Conservation (phyloP, 64 coral and sea anemone species). For the Astreopora myriophthalma region DNA sequence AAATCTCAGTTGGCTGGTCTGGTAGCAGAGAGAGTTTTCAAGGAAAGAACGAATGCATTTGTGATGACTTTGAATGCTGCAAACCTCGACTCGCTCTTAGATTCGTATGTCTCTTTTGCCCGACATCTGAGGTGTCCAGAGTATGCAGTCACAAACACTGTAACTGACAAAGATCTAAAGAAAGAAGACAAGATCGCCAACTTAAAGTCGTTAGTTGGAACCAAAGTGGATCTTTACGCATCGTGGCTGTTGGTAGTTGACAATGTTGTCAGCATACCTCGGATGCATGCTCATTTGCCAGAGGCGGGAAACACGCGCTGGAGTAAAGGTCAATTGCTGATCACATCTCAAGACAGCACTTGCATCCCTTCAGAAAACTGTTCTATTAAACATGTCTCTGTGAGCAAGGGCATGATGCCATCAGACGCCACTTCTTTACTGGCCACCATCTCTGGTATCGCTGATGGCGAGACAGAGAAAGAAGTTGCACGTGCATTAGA, state of each 20-base stretch:
- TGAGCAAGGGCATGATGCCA: constrained; percentile 21
- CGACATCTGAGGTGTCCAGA: constrained; percentile 24
- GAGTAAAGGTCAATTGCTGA: constrained; percentile 52
- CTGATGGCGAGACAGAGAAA: not conserved
- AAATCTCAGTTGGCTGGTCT: constrained; percentile 50
- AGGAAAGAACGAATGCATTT: not conserved
- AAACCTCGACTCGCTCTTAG: constrained; percentile 34
- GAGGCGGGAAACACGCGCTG: constrained; percentile 13
- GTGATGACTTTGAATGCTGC: constrained; percentile 65
- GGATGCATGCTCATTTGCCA: not conserved
- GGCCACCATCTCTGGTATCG: not conserved
- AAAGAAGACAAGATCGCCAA: constrained; percentile 33
- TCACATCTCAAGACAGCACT: constrained; percentile 57
- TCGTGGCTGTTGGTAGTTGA: constrained; percentile 66
- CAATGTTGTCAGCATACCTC: constrained; percentile 28
- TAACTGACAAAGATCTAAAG: not conserved
- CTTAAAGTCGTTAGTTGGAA: not conserved
- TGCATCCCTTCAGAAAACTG: not conserved
- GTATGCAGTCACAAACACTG: constrained; percentile 1
- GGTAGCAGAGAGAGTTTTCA: not conserved
- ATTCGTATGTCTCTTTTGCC: constrained; percentile 61
- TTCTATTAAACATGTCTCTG: not conserved
- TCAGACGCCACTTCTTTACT: constrained; percentile 7
- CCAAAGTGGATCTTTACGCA: constrained; percentile 2
- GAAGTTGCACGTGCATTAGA: constrained; percentile 28